These are phyloP conservation scores for Cyaniris semiargus DNA, from an alignment of 2,888 invertebrate genomes.

Conservation along the genomic window DNA sequence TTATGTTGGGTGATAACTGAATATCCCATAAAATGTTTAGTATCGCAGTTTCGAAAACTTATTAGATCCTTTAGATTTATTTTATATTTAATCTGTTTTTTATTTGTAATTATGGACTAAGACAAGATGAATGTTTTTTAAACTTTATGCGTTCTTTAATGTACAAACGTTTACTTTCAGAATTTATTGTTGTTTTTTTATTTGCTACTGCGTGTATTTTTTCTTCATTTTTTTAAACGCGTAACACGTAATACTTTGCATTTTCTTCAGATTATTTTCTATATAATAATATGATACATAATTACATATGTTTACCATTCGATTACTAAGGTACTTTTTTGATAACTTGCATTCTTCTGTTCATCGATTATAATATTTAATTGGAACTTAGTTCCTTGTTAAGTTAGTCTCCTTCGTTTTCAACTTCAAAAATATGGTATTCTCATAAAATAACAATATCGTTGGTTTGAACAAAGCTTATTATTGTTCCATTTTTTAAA, in stretches of 20 bases:
- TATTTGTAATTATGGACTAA: conserved; percentile 21
- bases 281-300: neutral
- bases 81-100: conserved; percentile 21
- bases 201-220: neutral
- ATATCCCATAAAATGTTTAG: conserved; percentile 61
- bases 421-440: no score
- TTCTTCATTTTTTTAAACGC: neutral
- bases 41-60: conserved; percentile 53
- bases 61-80: conserved; percentile 42
- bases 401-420: no score
- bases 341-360: no score
- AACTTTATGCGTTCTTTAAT: neutral
- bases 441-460: neutral
- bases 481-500: neutral
- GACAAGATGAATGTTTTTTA: neutral
- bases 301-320: no score
- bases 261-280: neutral
- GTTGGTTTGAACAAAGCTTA: neutral
- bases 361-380: no score
- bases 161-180: neutral
- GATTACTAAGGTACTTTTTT: no score
- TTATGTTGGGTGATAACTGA: conserved; percentile 73
- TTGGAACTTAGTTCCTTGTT: no score
- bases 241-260: no score
- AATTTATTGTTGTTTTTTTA: neutral